phyloP scores from a whole-genome alignment of 2,888 invertebrate genomes.

The Cantharis lateralis region DNA sequence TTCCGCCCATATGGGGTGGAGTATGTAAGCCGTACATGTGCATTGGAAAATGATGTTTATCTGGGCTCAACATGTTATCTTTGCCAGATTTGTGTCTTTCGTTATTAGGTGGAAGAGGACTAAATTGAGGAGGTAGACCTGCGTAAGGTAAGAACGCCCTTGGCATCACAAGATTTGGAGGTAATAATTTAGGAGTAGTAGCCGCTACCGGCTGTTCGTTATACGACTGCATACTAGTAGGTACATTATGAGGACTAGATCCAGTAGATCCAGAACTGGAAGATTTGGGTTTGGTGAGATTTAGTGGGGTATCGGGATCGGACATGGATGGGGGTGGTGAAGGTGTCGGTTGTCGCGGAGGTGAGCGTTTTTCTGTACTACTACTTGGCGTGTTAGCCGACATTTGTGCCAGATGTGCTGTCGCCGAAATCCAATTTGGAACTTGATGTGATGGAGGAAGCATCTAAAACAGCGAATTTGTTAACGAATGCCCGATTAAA shows the following conservation, averaged over 20 bases:
- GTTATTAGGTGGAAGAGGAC: constrained; percentile 51
- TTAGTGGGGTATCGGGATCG: constrained; percentile 84
- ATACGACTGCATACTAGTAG: constrained; percentile 51
- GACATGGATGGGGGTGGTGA: constrained; percentile 49
- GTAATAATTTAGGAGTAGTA: constrained; percentile 63
- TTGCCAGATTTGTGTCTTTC: constrained; percentile 49
- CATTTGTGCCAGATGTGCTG: constrained; percentile 75
- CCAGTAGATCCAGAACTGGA: constrained; percentile 60
- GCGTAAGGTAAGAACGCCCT: constrained; percentile 66
- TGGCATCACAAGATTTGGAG: constrained; percentile 63
- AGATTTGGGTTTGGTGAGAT: constrained; percentile 83
- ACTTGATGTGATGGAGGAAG: constrained; percentile 60
- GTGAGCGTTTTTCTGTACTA: constrained; percentile 46
- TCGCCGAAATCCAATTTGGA: constrained; percentile 66
- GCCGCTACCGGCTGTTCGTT: constrained; percentile 62
- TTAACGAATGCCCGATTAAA: neutral
- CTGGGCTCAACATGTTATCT: constrained; percentile 47
- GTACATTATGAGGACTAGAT: constrained; percentile 57
- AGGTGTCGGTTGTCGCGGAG: constrained; percentile 49
- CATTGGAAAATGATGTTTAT: constrained; percentile 51
- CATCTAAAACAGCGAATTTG: constrained; percentile 55
- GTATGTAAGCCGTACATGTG: constrained; percentile 55
- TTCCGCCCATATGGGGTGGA: constrained; percentile 43
- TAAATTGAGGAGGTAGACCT: constrained; percentile 63
- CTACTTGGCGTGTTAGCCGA: constrained; percentile 55